Evolutionary conservation across 2,797 vertebrate species (phyloP).

Genomic region (Rallus crepitans): DNA sequence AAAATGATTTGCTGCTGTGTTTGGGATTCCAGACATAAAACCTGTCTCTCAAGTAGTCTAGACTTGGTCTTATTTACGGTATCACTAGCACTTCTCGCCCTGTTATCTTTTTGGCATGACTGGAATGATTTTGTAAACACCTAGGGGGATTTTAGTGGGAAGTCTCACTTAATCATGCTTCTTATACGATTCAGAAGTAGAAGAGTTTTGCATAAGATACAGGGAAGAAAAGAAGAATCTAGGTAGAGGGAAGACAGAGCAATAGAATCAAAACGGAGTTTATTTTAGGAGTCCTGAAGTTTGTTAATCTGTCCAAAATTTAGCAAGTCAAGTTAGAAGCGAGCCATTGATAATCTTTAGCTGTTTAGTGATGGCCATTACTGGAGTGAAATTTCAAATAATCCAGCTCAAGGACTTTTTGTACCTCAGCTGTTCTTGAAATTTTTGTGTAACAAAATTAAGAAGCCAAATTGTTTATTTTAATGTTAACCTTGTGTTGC

Average conservation of each 20-base stretch:
- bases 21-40: constrained; percentile 19
- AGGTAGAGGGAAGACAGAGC: not conserved
- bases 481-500: not conserved
- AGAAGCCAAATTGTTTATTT: not conserved
- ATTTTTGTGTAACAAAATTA: not conserved
- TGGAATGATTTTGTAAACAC: constrained; percentile 13
- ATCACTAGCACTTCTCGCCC: not conserved
- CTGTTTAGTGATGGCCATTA: not conserved
- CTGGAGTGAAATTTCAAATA: not conserved
- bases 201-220: not conserved
- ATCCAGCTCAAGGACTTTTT: not conserved
- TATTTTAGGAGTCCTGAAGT: not conserved
- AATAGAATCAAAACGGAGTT: not conserved
- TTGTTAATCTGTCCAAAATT: not conserved
- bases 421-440: not conserved
- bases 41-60: not conserved
- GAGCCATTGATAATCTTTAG: not conserved
- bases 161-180: not conserved
- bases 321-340: not conserved
- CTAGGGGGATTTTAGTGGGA: not conserved
- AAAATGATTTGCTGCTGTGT: not conserved
- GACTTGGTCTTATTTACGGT: not conserved
- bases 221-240: not conserved
- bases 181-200: not conserved
- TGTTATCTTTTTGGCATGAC: not conserved